Evolutionary conservation across 2,888 invertebrate genomes (phyloP).

Genomic region (Cheilosia scutellata): DNA sequence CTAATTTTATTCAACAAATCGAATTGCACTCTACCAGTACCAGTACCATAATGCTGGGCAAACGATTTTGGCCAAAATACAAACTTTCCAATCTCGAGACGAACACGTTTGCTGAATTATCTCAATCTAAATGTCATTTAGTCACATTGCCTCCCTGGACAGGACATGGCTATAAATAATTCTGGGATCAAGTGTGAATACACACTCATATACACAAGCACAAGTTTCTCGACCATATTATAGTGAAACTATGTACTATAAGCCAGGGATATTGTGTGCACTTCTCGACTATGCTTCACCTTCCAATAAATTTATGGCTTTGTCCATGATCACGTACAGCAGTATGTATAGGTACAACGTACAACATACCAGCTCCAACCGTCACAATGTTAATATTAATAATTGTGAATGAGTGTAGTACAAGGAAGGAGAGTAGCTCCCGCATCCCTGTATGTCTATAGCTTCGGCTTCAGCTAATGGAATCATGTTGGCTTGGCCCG

Average conservation of each 20-base stretch:
- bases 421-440: neutral
- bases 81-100: neutral
- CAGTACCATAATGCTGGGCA: neutral
- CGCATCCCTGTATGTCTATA: neutral
- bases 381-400: slow-evolving; percentile 70
- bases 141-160: slow-evolving; percentile 48
- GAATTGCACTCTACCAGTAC: neutral
- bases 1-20: slow-evolving; percentile 17
- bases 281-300: slow-evolving; percentile 43
- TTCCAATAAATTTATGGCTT: slow-evolving; percentile 63
- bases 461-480: slow-evolving; percentile 51
- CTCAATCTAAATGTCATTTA: slow-evolving; percentile 68
- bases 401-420: slow-evolving; percentile 59
- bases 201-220: slow-evolving; percentile 3
- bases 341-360: neutral
- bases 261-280: slow-evolving; percentile 40
- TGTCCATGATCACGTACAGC: slow-evolving; percentile 66
- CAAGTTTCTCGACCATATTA: neutral
- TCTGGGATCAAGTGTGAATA: slow-evolving; percentile 49
- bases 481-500: slow-evolving; percentile 62
- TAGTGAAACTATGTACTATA: slow-evolving; percentile 19
- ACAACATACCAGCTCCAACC: slow-evolving; percentile 6
- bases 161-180: slow-evolving; percentile 65
- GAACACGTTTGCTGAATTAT: slow-evolving; percentile 47
- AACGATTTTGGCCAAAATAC: neutral